Evolutionary conservation across 1,140 invertebrate genomes (phyloP).

Genomic region (Trichonephila clavipes): DNA sequence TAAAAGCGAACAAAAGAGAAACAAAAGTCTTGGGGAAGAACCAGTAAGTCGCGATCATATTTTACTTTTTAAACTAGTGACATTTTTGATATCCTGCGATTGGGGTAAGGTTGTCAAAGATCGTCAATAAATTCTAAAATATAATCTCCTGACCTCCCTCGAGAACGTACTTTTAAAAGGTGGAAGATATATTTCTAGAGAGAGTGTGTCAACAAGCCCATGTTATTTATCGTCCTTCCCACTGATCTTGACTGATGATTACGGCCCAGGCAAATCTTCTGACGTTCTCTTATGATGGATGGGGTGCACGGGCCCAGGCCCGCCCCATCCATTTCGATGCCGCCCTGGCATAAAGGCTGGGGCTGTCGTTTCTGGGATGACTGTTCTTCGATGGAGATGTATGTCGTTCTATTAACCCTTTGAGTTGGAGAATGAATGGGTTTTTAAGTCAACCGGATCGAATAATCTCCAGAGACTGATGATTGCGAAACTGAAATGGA

Average conservation of each 20-base stretch:
- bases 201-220: background rate
- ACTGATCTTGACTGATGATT: constrained; percentile 31
- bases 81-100: background rate
- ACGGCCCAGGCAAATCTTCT: background rate
- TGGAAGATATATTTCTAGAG: constrained; percentile 22
- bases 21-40: background rate
- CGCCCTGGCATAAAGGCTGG: background rate
- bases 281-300: background rate
- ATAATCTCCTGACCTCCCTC: background rate
- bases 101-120: background rate
- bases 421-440: background rate
- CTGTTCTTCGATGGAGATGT: background rate
- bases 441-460: background rate
- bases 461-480: no score
- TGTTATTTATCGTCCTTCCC: constrained; percentile 19
- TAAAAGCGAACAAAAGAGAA: background rate
- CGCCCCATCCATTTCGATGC: background rate
- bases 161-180: background rate
- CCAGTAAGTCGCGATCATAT: background rate
- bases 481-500: no score
- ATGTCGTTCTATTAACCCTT: background rate
- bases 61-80: constrained; percentile 2
- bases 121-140: constrained; percentile 7
- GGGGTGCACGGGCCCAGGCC: background rate
- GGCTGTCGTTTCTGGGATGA: background rate